Evolutionary conservation across 2,888 invertebrate genomes (phyloP), one percentile per base, ranked within the genome.

Genomic region (Lucinisca nassula): DNA sequence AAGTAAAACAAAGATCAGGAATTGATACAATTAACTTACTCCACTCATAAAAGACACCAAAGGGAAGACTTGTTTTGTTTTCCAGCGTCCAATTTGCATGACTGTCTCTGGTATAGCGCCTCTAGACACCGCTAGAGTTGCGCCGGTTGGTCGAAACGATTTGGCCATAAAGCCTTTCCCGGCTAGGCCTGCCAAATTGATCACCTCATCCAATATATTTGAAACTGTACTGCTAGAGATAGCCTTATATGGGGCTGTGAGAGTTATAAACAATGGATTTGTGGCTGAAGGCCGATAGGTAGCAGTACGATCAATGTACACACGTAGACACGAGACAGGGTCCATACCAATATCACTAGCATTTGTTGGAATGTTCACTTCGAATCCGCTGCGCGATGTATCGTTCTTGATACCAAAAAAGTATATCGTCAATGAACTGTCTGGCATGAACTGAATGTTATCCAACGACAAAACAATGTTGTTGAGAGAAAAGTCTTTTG

Each of bases 371-470:
- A 80, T 37, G 2, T 70, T 67, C 8, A 80, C 74, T 38, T 74
- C 73, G 35, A 73, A 80, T n/a, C 74, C 80, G 8, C 70, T 73
- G 4, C 80, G 45, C 1, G 79, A 72, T 21, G 79, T 72, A 61
- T 79, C 80, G 37, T 80, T 80, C 30, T 80, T 80, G 10, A 80
- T 73, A 14, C 80, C 80, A n/a, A 80, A 73, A 27, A 80, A 80
- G 35, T 21, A 38, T 30, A 80, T 55, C 2, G 74, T 80, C 27
- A 80, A 38, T 8, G 73, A 74, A 24, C 30, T 40, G 37, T 80
- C 74, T 21, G 37, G 1, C 37, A 70, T 49, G 51, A 80, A 80
- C 40, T 55, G 24, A 14, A 80, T 27, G 49, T 80, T 37, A 37
- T 80, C 35, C 17, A 67, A 30, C 2, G 38, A 51, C 38, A 80